A percentile compares a stretch with the other conserved stretches of the same genome.
These are phyloP conservation scores for Ageneiosus marmoratus DNA, from an alignment of 2,113 vertebrate species.

Conservation along the genomic window DNA sequence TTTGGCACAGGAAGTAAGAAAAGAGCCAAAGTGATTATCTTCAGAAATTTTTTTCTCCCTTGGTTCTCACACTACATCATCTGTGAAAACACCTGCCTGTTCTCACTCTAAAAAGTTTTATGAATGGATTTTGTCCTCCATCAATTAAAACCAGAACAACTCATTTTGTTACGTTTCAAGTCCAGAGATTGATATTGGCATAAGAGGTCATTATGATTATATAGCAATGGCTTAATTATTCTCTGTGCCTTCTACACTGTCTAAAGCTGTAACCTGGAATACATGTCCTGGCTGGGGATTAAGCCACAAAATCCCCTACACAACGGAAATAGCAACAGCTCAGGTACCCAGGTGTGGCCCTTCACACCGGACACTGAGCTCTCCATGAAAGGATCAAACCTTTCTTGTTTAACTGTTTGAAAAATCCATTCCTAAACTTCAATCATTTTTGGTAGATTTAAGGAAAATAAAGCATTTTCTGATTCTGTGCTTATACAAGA, in stretches of 20 bases:
- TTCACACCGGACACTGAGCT: slow-evolving; percentile 30
- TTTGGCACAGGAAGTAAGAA: neutral
- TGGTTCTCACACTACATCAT: neutral
- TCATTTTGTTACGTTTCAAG: neutral
- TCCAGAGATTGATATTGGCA: neutral
- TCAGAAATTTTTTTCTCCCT: neutral
- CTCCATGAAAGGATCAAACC: slow-evolving; percentile 17
- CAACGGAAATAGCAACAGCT: slow-evolving; percentile 53
- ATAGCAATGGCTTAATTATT: slow-evolving; percentile 33
- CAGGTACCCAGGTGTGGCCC: slow-evolving; percentile 35
- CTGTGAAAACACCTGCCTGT: neutral
- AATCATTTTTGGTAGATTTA: neutral
- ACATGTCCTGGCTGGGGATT: slow-evolving; percentile 67
- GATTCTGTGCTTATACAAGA: neutral
- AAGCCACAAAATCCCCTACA: slow-evolving; percentile 66
- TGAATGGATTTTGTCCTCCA: neutral
- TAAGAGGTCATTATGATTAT: slow-evolving; percentile 33
- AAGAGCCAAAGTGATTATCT: neutral
- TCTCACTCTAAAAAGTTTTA: neutral
- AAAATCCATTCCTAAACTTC: neutral
- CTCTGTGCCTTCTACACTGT: slow-evolving; percentile 43
- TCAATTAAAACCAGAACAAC: neutral
- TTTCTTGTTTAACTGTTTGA: too few species aligned
- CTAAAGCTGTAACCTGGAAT: slow-evolving; percentile 65
- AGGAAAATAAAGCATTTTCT: neutral